Percentiles rank a stretch among this genome's conserved stretches.
Evolutionary conservation across 2,797 vertebrate species (phyloP).

Genomic region (Hemitrygon akajei): DNA sequence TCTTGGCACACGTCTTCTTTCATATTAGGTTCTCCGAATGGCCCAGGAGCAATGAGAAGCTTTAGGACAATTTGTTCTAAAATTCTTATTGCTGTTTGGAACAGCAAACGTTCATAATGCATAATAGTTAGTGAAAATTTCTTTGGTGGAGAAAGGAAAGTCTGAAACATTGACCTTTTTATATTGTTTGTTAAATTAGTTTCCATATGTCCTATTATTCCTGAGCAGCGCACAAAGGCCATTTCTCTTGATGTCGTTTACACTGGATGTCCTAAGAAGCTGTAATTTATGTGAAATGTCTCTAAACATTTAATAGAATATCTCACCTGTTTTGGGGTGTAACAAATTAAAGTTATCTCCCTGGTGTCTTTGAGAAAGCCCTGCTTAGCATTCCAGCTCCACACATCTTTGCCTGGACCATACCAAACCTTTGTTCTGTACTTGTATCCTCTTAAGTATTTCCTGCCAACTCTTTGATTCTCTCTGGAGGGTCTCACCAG

Average conservation of each 20-base stretch:
- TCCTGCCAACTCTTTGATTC: no score
- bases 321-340: background rate
- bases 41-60: background rate
- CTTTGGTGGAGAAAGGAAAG: background rate
- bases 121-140: background rate
- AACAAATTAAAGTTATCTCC: background rate
- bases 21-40: background rate
- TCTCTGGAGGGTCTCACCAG: no score
- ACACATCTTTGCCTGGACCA: no score
- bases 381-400: no score
- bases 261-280: background rate
- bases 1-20: background rate
- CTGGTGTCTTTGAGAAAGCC: no score
- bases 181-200: background rate
- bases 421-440: no score
- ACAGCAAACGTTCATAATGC: no score
- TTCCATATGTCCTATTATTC: background rate
- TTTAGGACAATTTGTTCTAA: background rate
- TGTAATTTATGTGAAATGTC: background rate
- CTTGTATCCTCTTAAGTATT: no score
- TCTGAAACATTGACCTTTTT: background rate
- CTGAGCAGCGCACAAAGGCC: background rate
- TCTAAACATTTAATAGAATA: background rate
- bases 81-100: no score
- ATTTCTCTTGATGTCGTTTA: background rate